Conservation (phyloP, 2,888 invertebrate genomes). For the Xanthorhoe designata region DNA sequence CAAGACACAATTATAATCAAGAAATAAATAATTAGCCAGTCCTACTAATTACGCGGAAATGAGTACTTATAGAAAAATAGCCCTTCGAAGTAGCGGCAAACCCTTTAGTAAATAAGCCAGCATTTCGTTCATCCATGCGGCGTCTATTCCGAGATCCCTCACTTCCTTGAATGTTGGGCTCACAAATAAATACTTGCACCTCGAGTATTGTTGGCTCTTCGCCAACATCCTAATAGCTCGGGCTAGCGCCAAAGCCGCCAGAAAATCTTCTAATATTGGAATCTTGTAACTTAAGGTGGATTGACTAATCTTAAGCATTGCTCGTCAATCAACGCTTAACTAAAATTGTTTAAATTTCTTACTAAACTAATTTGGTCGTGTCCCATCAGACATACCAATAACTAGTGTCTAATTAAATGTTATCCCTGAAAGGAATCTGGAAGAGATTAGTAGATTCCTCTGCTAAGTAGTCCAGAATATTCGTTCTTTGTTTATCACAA, state of each 20-base stretch:
- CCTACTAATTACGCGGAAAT: constrained; percentile 1
- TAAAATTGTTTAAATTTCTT: constrained; percentile 3
- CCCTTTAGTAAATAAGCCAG: constrained; percentile 29
- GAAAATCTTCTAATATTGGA: constrained; percentile 76
- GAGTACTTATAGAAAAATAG: constrained; percentile 5
- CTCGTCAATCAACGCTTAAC: neutral
- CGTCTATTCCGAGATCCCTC: constrained; percentile 79
- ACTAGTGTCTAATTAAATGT: neutral
- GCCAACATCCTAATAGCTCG: constrained; percentile 81
- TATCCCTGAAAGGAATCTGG: neutral
- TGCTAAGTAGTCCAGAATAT: constrained; percentile 2
- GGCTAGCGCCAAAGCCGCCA: constrained; percentile 74
- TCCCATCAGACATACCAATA: neutral
- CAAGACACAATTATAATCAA: too few relatives aligned
- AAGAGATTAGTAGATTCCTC: constrained; percentile 2
- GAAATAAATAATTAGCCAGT: neutral
- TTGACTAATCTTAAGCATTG: constrained; percentile 61
- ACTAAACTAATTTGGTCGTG: neutral
- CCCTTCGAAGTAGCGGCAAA: constrained; percentile 16
- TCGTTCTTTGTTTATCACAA: constrained; percentile 27
- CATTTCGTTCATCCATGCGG: constrained; percentile 66
- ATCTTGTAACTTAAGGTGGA: constrained; percentile 71
- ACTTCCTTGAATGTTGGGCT: constrained; percentile 83
- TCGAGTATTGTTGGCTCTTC: constrained; percentile 66
- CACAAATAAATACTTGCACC: constrained; percentile 80